Base-by-base conservation (phyloP, 2,797 vertebrate species). In the Cynodonichthys magdalenae region DNA sequence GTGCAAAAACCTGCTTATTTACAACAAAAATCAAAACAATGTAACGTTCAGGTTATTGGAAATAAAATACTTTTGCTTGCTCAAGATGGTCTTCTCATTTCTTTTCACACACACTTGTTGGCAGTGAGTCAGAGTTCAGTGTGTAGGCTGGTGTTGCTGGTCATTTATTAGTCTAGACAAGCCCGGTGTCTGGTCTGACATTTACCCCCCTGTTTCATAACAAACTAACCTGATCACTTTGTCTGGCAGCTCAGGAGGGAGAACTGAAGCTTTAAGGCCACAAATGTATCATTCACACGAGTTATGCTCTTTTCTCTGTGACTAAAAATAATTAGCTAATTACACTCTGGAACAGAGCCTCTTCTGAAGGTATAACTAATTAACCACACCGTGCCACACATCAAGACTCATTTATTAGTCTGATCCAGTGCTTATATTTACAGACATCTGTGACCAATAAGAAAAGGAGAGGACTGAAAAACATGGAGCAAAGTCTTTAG, bases 341-440 rank as follows among this genome's bases (percentile, higher is more conserved):
- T 57, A 47, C 24, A 63, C 19, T 28, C 52, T 6, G 34, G 41
- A 36, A 52, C 44, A 67, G 24, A 31, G n/a, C 29, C 44, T 10
- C 48, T 52, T 70, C 42, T 53, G 34, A 54, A 71, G 63, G 18
- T 3, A 53, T 77, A 56, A 69, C 47, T 34, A 61, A 66, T 66
- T 50, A 14, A 46, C 44, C 27, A 44, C 31, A 48, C 24, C 19
- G 17, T 48, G 58, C 56, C 67, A 63, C 46, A 41, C 50, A 27
- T 48, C 20, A 19, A 20, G 28, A 36, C 64, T 74, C 63, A 77
- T 83, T 56, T 71, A 63, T 80, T 63, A 58, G 63, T 76, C n/a
- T 11, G 46, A 47, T 66, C 27, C 66, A 53, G 56, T 31, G 60
- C 28, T 76, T 68, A 48, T 51, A 80, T 82, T 86, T 68, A 51